A percentile compares a stretch with the other conserved stretches of the same genome.
Conservation (phyloP, 2,797 vertebrate species). For the Rhabdomys pumilio region DNA sequence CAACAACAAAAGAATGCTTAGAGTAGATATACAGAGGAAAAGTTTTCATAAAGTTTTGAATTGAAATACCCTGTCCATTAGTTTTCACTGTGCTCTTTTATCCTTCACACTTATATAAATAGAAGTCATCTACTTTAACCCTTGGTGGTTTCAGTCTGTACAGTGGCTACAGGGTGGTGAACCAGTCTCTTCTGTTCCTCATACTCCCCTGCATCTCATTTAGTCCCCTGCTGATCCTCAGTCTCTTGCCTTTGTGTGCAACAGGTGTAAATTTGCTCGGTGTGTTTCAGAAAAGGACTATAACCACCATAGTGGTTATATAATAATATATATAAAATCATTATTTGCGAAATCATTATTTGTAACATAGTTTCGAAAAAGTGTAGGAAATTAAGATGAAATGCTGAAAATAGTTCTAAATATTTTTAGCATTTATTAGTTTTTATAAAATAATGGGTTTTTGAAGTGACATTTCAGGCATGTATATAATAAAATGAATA, state of each 20-base stretch:
- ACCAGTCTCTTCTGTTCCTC: not conserved
- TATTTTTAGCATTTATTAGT: not conserved
- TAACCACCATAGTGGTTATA: not conserved
- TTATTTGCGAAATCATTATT: not conserved
- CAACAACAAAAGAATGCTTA: not conserved
- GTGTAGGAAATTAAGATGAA: not conserved
- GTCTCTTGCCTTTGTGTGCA: constrained; percentile 4
- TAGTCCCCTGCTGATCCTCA: not conserved
- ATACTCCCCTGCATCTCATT: not conserved
- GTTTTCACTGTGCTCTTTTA: constrained; percentile 41
- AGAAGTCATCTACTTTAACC: not conserved
- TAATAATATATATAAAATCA: too few species aligned
- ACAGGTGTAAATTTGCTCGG: constrained; percentile 34
- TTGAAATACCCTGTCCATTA: not conserved
- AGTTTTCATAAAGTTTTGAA: not conserved
- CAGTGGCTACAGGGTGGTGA: not conserved
- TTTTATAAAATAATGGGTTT: not conserved
- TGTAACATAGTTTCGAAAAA: constrained; percentile 29
- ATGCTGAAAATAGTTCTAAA: not conserved
- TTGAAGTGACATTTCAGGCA: not conserved
- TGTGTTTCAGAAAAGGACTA: constrained; percentile 12
- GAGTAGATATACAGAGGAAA: constrained; percentile 12
- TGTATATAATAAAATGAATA: not conserved
- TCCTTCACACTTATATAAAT: constrained; percentile 6
- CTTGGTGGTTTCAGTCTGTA: constrained; percentile 44